Base-by-base conservation (phyloP, 2,888 invertebrate species). In the Alviniconcha strummeri region DNA sequence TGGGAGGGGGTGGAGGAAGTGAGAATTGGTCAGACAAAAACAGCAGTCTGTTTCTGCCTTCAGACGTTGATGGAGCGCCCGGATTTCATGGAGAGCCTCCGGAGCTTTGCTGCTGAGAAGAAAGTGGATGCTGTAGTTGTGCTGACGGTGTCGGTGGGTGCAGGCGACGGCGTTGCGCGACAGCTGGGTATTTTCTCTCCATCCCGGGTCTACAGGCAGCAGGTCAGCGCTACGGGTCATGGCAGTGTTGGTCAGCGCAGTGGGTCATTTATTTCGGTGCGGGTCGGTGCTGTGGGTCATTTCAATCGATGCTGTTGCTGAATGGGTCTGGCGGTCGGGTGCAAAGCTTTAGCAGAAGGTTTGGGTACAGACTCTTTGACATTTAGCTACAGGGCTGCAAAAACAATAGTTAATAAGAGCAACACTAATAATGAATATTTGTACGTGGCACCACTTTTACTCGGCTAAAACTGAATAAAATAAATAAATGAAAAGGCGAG, bases 151-250 rank as follows among this genome's bases (percentile, higher is more conserved):
- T 71, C 78, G 19, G 83, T 82, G 19, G 83, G 84, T 2, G 78
- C 76, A 13, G 60, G 67, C 11, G 87, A 84, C 9, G 67, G 71
- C 15, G 84, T 87, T 0, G 54, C 83, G 7, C 85, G 91, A 36
- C 89, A 91, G 72, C 86, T 92, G 36, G 90, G 90, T n/a, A 88
- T 92, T 11, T 92, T 86, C 82, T 91, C 91, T 4, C 56, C 85
- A 5, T 88, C 89, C 75, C 83, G 83, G 11, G 86, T 84, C 9
- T 86, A 88, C 71, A 83, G 87, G 75, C 85, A 89, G 75, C 90
- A 91, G 90, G 91, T 91, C 79, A 3, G 78, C 82, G 8, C 60
- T 60, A 36, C 36, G 36, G 36, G 36, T 36, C 36, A 36, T 36
- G 1, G 36, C 36, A 36, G 36, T 36, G 36, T 36, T 36, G 36